A percentile compares a stretch with the other conserved stretches of the same genome.
These are phyloP conservation scores for Pycnomerus fuliginosus DNA, from an alignment of 2,888 invertebrate species.

Conservation along the genomic window DNA sequence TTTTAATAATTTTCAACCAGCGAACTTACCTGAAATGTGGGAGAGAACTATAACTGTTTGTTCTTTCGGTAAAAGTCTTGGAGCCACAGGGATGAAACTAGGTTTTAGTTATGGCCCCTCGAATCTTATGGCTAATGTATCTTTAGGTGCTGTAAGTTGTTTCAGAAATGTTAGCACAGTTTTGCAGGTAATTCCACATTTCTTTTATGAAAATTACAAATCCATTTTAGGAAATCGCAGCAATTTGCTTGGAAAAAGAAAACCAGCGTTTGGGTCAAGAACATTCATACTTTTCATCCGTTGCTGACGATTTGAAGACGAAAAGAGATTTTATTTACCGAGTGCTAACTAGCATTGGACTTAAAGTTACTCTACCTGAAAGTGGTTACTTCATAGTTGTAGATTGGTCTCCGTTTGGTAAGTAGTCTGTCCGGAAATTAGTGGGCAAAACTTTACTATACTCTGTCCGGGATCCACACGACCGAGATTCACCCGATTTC, in stretches of 20 bases:
- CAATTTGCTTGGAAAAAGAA: slow-evolving; percentile 86
- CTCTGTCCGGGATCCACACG: no score
- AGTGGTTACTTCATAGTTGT: slow-evolving; percentile 98
- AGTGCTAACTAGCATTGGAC: slow-evolving; percentile 74
- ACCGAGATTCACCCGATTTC: no score
- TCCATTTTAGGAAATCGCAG: no score
- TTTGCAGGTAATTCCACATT: no score
- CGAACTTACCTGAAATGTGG: slow-evolving; percentile 96
- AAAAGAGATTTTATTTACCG: slow-evolving; percentile 81
- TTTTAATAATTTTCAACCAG: slow-evolving; percentile 49
- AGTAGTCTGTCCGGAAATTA: no score
- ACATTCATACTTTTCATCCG: slow-evolving; percentile 80
- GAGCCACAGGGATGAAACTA: slow-evolving; percentile 95
- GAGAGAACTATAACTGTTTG: slow-evolving; percentile 95
- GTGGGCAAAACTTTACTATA: no score
- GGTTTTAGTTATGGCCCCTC: slow-evolving; percentile 96
- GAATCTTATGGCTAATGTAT: slow-evolving; percentile 73
- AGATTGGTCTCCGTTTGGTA: slow-evolving; percentile 80
- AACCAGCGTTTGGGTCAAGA: slow-evolving; percentile 65
- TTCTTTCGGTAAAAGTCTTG: slow-evolving; percentile 97
- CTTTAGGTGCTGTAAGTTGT: no score
- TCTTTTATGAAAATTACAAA: background rate
- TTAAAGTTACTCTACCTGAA: slow-evolving; percentile 90
- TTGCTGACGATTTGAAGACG: slow-evolving; percentile 70
- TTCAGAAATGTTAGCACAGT: no score